Base-by-base conservation (phyloP, 2,113 vertebrate genomes). In the Mustelus asterias region DNA sequence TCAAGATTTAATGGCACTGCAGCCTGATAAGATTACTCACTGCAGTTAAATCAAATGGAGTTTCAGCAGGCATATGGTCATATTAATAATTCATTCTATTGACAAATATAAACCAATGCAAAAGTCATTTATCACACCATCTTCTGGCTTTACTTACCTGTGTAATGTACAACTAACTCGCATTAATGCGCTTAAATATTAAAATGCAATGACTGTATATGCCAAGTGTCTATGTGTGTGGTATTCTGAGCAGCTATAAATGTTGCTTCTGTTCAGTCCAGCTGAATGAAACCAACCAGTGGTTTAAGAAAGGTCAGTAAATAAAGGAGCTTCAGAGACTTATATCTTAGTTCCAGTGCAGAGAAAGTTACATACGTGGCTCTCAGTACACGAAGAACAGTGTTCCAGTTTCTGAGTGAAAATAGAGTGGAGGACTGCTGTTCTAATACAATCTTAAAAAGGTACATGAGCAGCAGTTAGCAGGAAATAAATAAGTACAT, bases 61-160 rank as follows among this genome's bases (percentile, higher is more conserved):
- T 72, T 72, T 54, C 69, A 95, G 44, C 3, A 72, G 67, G 94
- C 41, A 92, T 1, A 1, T 5, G 26, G 20, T 95, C 48, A 95
- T 70, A 54, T 95, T 72, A 72, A 76, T 72, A 29, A 95, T 95
- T 95, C 70, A 95, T 37, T 67, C 94, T 72, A 44, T 72, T 95
- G 11, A 1, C 13, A 93, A 54, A 54, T 18, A n/a, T 95, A 72
- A 6, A 54, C 24, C 44, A 14, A 41, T 22, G 22, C 14, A 44
- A 72, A 41, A 44, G 67, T 29, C 41, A 44, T 95, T 95, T 54
- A 54, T 76, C 69, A 54, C 44, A 54, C 5, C 41, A 72, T 13
- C 41, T 95, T 70, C 60, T 63, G 60, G 60, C 48, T 76, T 76
- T 72, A 72, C 44, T 54, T 95, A 18, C 44, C 9, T 44, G 44